Conservation (phyloP, 2,888 invertebrate genomes). For the Harpagoxenus sublaevis region DNA sequence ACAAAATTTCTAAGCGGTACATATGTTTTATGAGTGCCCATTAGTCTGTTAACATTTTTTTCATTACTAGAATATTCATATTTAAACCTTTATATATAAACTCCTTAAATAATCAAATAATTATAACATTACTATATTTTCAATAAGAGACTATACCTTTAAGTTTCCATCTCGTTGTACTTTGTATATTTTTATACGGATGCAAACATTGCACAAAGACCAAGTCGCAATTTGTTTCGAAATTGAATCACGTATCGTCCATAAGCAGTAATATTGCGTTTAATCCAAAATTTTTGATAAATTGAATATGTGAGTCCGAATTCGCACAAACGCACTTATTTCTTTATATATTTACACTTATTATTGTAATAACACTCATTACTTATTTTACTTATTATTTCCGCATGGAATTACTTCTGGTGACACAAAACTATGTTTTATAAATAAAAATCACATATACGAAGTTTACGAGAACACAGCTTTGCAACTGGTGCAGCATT, state of each 20-base stretch:
- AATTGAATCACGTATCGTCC: neutral
- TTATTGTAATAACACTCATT: slow-evolving; percentile 1
- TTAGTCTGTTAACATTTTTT: neutral
- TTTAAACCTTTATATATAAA: neutral
- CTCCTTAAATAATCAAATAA: neutral
- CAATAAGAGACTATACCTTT: slow-evolving; percentile 7
- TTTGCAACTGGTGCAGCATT: neutral
- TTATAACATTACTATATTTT: neutral
- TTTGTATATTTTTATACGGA: neutral
- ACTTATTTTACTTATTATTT: neutral
- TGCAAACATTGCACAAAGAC: neutral
- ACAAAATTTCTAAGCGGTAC: neutral
- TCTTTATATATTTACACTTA: neutral
- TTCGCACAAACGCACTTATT: neutral
- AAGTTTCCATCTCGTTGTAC: neutral
- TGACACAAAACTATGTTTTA: neutral
- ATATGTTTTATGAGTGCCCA: neutral
- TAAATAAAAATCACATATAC: neutral
- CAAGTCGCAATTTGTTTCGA: neutral
- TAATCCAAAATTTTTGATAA: neutral
- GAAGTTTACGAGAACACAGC: neutral
- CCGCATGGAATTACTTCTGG: neutral
- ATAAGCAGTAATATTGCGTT: neutral
- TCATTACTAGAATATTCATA: neutral
- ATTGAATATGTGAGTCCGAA: neutral